Evolutionary conservation across 2,113 vertebrate genomes (phyloP).

Genomic region (Lanius ludovicianus): DNA sequence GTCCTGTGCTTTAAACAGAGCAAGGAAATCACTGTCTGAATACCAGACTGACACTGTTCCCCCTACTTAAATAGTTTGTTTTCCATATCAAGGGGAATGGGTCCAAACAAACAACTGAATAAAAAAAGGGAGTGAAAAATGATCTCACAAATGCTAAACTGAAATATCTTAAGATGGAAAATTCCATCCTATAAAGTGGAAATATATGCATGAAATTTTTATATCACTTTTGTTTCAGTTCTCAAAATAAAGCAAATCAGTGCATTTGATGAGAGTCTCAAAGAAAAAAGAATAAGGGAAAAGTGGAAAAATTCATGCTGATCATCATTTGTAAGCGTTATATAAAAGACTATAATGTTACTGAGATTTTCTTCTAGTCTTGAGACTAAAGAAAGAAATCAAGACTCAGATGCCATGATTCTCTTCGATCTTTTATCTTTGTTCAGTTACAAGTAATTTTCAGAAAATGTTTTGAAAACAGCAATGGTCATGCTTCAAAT

Average conservation of each 20-base stretch:
- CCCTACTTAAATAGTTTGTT: neutral
- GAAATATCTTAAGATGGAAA: neutral
- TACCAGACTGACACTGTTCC: neutral
- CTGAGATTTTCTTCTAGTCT: neutral
- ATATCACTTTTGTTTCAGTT: slow-evolving; percentile 9
- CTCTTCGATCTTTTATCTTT: neutral
- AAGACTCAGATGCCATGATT: neutral
- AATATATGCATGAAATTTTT: neutral
- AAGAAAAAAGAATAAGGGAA: neutral
- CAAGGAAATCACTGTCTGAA: neutral
- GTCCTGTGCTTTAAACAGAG: neutral
- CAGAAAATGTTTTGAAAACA: neutral
- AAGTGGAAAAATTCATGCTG: neutral
- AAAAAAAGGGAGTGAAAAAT: neutral
- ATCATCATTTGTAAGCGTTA: neutral
- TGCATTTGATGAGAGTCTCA: neutral
- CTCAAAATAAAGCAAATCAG: slow-evolving; percentile 8
- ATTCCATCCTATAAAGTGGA: neutral
- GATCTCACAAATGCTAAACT: neutral
- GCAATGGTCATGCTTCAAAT: neutral
- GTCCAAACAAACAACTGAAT: neutral
- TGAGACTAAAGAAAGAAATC: neutral
- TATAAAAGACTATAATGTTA: neutral
- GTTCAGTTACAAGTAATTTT: neutral
- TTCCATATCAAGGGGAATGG: neutral